Evolutionary conservation across 1,140 invertebrate genomes (phyloP).

Genomic region (Hycleus phaleratus): DNA sequence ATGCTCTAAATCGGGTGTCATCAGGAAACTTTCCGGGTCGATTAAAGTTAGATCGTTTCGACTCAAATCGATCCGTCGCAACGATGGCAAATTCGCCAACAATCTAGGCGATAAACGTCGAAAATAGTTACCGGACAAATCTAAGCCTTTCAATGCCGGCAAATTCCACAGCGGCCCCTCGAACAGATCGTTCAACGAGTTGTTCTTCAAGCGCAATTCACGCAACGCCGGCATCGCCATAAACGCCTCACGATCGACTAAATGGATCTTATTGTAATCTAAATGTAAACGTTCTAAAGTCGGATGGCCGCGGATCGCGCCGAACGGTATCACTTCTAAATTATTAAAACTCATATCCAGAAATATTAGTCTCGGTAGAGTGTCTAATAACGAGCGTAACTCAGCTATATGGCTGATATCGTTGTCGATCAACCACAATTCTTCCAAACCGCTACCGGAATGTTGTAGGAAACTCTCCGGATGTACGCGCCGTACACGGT

Average conservation of each 20-base stretch:
- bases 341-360: slow-evolving; percentile 70
- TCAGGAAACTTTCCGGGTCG: slow-evolving; percentile 63
- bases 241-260: slow-evolving; percentile 68
- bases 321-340: slow-evolving; percentile 65
- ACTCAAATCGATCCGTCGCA: slow-evolving; percentile 71
- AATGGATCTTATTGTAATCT: slow-evolving; percentile 66
- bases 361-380: slow-evolving; percentile 65
- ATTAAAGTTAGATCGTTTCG: slow-evolving; percentile 64
- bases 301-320: slow-evolving; percentile 65
- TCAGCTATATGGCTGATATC: slow-evolving; percentile 65
- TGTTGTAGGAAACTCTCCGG: slow-evolving; percentile 71
- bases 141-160: slow-evolving; percentile 70
- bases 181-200: slow-evolving; percentile 55
- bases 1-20: slow-evolving; percentile 63
- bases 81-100: slow-evolving; percentile 63
- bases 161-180: slow-evolving; percentile 72
- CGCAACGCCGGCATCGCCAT: slow-evolving; percentile 71
- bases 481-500: slow-evolving; percentile 67
- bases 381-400: slow-evolving; percentile 61
- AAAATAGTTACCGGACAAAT: slow-evolving; percentile 71
- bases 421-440: slow-evolving; percentile 67
- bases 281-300: slow-evolving; percentile 72
- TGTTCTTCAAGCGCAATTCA: slow-evolving; percentile 71
- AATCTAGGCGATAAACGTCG: slow-evolving; percentile 60
- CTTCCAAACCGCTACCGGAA: slow-evolving; percentile 62